Conservation (phyloP, 2,888 invertebrate genomes). For the Epistrophe grossulariae region DNA sequence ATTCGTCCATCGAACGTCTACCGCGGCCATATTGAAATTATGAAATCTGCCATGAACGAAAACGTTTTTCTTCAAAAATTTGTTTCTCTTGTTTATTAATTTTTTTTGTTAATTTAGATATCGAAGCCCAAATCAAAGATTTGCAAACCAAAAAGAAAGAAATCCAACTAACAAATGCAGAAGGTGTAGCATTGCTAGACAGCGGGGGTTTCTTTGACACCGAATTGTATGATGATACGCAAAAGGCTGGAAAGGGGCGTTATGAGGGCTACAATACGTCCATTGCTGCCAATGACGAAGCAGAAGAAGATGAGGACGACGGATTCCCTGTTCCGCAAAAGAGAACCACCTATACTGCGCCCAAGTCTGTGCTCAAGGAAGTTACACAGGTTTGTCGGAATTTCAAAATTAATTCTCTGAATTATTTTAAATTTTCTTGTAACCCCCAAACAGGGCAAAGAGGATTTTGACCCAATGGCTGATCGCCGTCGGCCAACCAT, state of each 20-base stretch:
- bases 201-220: constrained; percentile 94
- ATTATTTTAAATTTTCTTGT: neutral
- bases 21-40: constrained; percentile 73
- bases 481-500: constrained; percentile 96
- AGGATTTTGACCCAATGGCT: constrained; percentile 97
- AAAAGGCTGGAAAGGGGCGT: constrained; percentile 88
- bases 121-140: constrained; percentile 96
- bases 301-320: constrained; percentile 93
- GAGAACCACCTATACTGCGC: constrained; percentile 92
- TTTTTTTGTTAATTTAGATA: constrained; percentile 87
- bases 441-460: constrained; percentile 88
- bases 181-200: constrained; percentile 94
- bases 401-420: constrained; percentile 36
- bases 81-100: neutral
- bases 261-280: constrained; percentile 98
- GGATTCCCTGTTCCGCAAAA: constrained; percentile 89
- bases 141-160: constrained; percentile 95
- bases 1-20: constrained; percentile 5
- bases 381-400: constrained; percentile 89
- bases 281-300: constrained; percentile 98
- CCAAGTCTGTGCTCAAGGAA: constrained; percentile 94
- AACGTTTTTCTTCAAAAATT: constrained; percentile 30
- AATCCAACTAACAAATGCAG: constrained; percentile 86
- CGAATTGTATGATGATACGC: constrained; percentile 93
- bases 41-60: constrained; percentile 38